phyloP scores from a whole-genome alignment of 2,113 vertebrate species.

The Gulo gulo region DNA sequence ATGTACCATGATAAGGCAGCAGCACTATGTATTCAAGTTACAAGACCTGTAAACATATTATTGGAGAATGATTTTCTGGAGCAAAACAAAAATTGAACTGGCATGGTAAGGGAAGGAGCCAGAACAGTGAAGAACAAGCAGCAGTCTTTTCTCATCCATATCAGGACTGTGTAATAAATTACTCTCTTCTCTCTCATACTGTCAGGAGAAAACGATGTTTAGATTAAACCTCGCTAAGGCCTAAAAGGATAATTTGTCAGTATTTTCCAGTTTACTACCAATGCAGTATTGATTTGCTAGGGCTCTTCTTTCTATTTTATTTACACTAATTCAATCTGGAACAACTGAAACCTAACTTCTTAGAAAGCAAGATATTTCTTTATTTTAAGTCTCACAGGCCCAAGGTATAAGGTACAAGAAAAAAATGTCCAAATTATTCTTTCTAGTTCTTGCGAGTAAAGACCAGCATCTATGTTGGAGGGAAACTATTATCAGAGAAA shows the following conservation, averaged over 20 bases:
- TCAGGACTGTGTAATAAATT: slow-evolving; percentile 73
- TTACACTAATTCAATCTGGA: slow-evolving; percentile 72
- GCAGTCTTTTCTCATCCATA: slow-evolving; percentile 71
- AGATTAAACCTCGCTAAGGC: slow-evolving; percentile 77
- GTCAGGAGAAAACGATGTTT: slow-evolving; percentile 78
- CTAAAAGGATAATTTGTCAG: slow-evolving; percentile 80
- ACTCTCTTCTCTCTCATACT: slow-evolving; percentile 63
- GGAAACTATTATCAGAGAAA: slow-evolving; percentile 43
- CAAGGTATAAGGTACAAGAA: slow-evolving; percentile 16
- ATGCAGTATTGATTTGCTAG: slow-evolving; percentile 70
- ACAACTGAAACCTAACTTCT: slow-evolving; percentile 70
- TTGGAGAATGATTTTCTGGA: slow-evolving; percentile 66
- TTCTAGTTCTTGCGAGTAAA: slow-evolving; percentile 23
- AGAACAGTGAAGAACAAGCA: slow-evolving; percentile 65
- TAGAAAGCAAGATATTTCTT: slow-evolving; percentile 49
- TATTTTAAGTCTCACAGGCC: slow-evolving; percentile 55
- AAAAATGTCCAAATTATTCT: slow-evolving; percentile 58
- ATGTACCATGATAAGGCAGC: neutral
- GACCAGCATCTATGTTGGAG: neutral
- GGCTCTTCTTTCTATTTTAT: slow-evolving; percentile 76
- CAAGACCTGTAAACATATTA: slow-evolving; percentile 54
- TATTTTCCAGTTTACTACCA: slow-evolving; percentile 79
- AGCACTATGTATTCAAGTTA: neutral
- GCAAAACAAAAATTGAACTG: slow-evolving; percentile 64
- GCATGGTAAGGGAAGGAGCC: slow-evolving; percentile 32